Base-by-base conservation (phyloP, 2,113 vertebrate genomes). In the Dermatemys mawii region DNA sequence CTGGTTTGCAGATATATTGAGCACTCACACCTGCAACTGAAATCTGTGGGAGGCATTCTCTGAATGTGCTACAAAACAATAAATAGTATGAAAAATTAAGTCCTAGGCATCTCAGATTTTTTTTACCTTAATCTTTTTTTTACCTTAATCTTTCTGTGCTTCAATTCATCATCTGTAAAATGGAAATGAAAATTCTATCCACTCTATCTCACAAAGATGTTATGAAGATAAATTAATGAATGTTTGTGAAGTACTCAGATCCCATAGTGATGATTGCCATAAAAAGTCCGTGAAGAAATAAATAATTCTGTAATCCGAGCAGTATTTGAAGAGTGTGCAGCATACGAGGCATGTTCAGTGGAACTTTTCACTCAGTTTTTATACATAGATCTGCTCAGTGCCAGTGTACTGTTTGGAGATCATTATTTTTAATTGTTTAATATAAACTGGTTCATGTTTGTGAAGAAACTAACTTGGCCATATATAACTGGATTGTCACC, bases 241-340 rank as follows among this genome's bases (percentile, higher is more conserved):
- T 67, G 63, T 67, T 14, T 67, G 13, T 55, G 11, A 55, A 55
- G 1, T 49, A 76, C 41, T 79, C 2, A 38, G 21, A 55, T 93
- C 63, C 14, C 2, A 8, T 55, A 26, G 7, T 9, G 2, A n/a
- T n/a, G 16, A 67, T 67, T 67, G 32, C 6, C 49, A 3, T 63
- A 80, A 86, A 89, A 92, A 55, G 2, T 10, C 87, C 2, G 6
- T 48, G n/a, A 19, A 75, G 79, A 83, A 84, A 92, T 22, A 83
- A 84, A 92, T 22, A 7, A 2, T 76, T 81, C 0, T 4, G 26
- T 88, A 92, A 88, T 49, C 35, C 67, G 48, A 78, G 44, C 6
- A 67, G 35, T 21, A 17, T 9, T 67, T 3, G 44, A 95, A 87
- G 2, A 2, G 2, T 0, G 0, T 92, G 17, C 35, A 16, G 21